A percentile compares a stretch with the other conserved stretches of the same genome.
Conservation (phyloP, 2,888 invertebrate species). For the Agrotis clavis region DNA sequence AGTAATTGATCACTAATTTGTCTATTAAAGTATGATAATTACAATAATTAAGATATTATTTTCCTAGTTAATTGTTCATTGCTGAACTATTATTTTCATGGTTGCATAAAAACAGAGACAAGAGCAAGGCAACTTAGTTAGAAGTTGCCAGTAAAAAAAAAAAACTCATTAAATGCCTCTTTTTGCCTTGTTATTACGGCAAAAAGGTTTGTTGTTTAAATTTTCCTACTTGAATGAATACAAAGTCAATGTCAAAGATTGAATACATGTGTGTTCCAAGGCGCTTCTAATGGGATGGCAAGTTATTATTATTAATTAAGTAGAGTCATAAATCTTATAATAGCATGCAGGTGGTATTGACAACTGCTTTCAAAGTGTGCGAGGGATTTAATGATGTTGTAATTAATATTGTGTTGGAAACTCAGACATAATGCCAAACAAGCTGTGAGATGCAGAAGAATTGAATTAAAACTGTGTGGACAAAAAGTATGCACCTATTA, state of each 20-base stretch:
- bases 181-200: conserved; percentile 5
- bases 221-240: conserved; percentile 25
- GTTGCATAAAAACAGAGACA: conserved; percentile 17
- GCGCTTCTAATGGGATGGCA: conserved; percentile 27
- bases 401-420: conserved; percentile 16
- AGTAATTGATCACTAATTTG: conserved; percentile 10
- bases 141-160: conserved; percentile 18
- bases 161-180: conserved; percentile 1
- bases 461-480: conserved; percentile 1
- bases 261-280: conserved; percentile 31
- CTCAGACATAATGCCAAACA: background rate
- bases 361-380: conserved; percentile 13
- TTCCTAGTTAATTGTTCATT: background rate
- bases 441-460: background rate
- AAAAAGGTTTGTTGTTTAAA: conserved; percentile 37
- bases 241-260: conserved; percentile 26
- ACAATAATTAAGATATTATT: conserved; percentile 11
- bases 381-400: conserved; percentile 21
- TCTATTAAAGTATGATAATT: conserved; percentile 2
- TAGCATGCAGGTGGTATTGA: conserved; percentile 37
- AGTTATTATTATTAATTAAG: conserved; percentile 43
- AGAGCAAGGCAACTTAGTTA: conserved; percentile 12
- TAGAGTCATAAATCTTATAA: conserved; percentile 46
- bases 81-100: conserved; percentile 17
- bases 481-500: background rate